Percentiles rank a stretch among this genome's conserved stretches.
These are phyloP conservation scores for Porites divaricata DNA, from an alignment of 92 coral and sea anemone species.

Conservation along the genomic window DNA sequence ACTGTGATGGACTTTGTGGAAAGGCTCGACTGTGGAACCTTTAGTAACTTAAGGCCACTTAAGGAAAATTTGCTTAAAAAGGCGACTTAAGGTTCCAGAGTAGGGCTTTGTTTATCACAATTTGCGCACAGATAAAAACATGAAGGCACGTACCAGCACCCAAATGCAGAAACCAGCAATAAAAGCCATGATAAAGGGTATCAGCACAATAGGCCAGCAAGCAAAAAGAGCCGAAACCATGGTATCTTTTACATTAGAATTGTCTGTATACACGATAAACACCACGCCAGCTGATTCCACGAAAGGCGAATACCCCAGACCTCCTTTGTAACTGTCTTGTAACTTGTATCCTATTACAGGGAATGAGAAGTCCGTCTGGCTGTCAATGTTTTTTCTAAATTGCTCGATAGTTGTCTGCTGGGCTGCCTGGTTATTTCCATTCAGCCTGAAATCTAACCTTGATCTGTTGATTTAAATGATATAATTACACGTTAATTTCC, in stretches of 20 bases:
- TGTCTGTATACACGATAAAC: slow-evolving; percentile 53
- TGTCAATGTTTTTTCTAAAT: slow-evolving; percentile 57
- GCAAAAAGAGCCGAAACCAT: slow-evolving; percentile 61
- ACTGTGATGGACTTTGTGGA: too few relatives aligned
- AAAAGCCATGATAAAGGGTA: slow-evolving; percentile 65
- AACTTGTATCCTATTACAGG: slow-evolving; percentile 77
- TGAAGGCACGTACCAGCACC: slow-evolving; percentile 49
- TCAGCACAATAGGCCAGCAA: slow-evolving; percentile 64
- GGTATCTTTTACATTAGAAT: slow-evolving; percentile 24
- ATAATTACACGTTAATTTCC: background rate
- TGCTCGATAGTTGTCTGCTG: slow-evolving; percentile 21
- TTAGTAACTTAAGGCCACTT: too few relatives aligned
- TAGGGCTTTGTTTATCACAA: too few relatives aligned
- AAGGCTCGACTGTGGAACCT: too few relatives aligned
- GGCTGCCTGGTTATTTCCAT: slow-evolving; percentile 28
- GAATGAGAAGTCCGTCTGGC: slow-evolving; percentile 73
- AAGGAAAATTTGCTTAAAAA: too few relatives aligned
- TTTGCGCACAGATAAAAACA: too few relatives aligned
- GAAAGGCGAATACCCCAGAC: slow-evolving; percentile 73
- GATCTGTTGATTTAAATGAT: slow-evolving; percentile 20
- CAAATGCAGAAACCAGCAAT: slow-evolving; percentile 62
- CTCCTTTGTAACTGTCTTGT: slow-evolving; percentile 65
- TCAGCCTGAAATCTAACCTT: slow-evolving; percentile 15
- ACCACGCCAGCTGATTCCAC: slow-evolving; percentile 82
- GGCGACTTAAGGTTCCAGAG: too few relatives aligned